Percentiles rank a stretch among this genome's conserved stretches.
Conservation (phyloP, 1,140 invertebrate species). For the Dicyema japonicum region DNA sequence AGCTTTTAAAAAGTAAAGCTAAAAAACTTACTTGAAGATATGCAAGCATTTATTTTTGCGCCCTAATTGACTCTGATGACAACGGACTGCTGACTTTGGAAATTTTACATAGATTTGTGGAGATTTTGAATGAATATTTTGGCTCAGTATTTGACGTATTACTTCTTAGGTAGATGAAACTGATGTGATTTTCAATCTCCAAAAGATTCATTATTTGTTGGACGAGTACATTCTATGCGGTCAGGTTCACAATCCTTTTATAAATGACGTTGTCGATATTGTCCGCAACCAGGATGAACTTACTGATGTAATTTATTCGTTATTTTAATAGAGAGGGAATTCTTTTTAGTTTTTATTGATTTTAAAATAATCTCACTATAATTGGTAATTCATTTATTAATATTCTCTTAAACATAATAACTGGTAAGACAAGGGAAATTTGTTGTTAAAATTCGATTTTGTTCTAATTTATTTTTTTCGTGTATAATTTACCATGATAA, state of each 20-base stretch:
- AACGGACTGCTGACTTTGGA: slow-evolving; percentile 7
- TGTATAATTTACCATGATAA: too few species aligned
- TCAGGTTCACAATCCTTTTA: slow-evolving; percentile 7
- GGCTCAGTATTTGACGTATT: slow-evolving; percentile 5
- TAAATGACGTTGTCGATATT: too few species aligned
- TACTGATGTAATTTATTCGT: too few species aligned
- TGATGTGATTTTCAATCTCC: slow-evolving; percentile 8
- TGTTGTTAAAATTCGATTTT: too few species aligned
- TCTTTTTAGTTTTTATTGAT: too few species aligned
- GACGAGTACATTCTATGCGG: slow-evolving; percentile 7
- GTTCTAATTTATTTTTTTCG: too few species aligned
- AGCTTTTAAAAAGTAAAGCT: slow-evolving; percentile 1
- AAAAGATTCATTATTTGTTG: slow-evolving; percentile 7
- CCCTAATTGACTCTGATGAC: slow-evolving; percentile 6
- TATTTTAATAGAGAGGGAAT: too few species aligned
- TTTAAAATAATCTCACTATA: too few species aligned
- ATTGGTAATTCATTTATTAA: too few species aligned
- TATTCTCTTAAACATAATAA: too few species aligned
- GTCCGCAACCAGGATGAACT: too few species aligned
- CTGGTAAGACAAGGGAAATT: too few species aligned
- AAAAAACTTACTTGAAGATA: slow-evolving; percentile 4
- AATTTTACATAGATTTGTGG: slow-evolving; percentile 8
- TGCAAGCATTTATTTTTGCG: slow-evolving; percentile 6
- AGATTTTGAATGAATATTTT: slow-evolving; percentile 7
- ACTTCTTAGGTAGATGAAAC: slow-evolving; percentile 7